Conservation (phyloP, 2,113 vertebrate genomes). For the Platichthys flesus region DNA sequence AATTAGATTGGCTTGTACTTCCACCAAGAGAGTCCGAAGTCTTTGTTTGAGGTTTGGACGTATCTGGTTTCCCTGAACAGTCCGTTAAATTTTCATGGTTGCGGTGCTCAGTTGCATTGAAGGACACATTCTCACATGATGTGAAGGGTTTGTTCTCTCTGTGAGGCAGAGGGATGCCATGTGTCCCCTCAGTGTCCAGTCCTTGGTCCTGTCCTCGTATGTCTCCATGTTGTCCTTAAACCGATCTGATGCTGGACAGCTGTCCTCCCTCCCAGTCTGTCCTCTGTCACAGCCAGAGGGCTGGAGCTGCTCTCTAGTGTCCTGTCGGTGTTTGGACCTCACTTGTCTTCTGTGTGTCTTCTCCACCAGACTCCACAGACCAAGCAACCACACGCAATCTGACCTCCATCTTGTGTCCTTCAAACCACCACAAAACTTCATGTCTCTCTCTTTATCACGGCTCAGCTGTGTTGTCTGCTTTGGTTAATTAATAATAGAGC, state of each 20-base stretch:
- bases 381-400: slow-evolving; percentile 6
- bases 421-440: slow-evolving; percentile 19
- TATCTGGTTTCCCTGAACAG: background rate
- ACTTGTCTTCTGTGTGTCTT: background rate
- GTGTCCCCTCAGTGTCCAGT: slow-evolving; percentile 23
- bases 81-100: background rate
- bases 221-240: background rate
- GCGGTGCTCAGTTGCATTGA: slow-evolving; percentile 22
- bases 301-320: slow-evolving; percentile 35
- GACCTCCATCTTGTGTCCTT: slow-evolving; percentile 33
- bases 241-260: slow-evolving; percentile 16
- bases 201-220: slow-evolving; percentile 13
- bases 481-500: background rate
- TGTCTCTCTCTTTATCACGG: slow-evolving; percentile 3
- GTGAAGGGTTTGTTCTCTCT: slow-evolving; percentile 18
- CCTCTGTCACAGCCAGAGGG: slow-evolving; percentile 25
- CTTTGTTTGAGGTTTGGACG: slow-evolving; percentile 2
- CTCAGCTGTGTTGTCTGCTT: background rate
- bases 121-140: slow-evolving; percentile 26
- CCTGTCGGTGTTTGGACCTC: slow-evolving; percentile 24
- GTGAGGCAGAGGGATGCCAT: slow-evolving; percentile 11
- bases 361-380: slow-evolving; percentile 5
- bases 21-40: slow-evolving; percentile 12
- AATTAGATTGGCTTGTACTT: slow-evolving; percentile 47
- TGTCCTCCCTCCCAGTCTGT: slow-evolving; percentile 26